Conservation (phyloP, 2,797 vertebrate genomes). For the Lerista edwardsae region DNA sequence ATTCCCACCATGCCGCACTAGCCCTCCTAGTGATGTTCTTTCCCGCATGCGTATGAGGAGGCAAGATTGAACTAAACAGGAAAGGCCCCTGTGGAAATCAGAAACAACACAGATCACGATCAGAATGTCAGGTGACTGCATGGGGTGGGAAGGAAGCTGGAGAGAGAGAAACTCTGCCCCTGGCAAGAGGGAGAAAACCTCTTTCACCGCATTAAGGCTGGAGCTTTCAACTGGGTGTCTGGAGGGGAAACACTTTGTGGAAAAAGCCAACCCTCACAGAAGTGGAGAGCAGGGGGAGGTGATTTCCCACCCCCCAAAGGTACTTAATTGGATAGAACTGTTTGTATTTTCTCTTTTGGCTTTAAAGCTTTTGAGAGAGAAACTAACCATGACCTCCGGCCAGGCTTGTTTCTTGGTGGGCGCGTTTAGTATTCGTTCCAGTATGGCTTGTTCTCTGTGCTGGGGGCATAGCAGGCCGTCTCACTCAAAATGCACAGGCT, state of each 20-base stretch:
- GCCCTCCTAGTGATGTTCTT: not conserved
- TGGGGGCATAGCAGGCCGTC: not conserved
- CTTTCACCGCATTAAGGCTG: not conserved
- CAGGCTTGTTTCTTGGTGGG: not conserved
- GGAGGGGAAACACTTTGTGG: not conserved
- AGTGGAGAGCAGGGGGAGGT: not conserved
- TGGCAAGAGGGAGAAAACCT: not conserved
- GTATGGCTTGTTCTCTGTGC: not conserved
- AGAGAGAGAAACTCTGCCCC: not conserved
- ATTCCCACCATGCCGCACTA: not conserved
- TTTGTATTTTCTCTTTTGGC: not conserved
- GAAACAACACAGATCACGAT: rapidly evolving
- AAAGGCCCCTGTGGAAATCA: not conserved
- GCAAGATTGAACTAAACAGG: not conserved
- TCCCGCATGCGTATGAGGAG: not conserved
- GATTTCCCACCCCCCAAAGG: not conserved
- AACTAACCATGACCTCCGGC: not conserved
- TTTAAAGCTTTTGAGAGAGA: constrained; percentile 5
- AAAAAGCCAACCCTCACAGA: not conserved
- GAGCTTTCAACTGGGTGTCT: not conserved
- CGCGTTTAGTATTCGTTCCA: not conserved
- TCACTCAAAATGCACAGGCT: not conserved
- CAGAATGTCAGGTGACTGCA: not conserved
- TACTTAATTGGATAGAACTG: not conserved
- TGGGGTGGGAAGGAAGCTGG: not conserved